Base-by-base conservation (phyloP, 2,888 invertebrate species). In the Galeopsomyia nigrocyanea region DNA sequence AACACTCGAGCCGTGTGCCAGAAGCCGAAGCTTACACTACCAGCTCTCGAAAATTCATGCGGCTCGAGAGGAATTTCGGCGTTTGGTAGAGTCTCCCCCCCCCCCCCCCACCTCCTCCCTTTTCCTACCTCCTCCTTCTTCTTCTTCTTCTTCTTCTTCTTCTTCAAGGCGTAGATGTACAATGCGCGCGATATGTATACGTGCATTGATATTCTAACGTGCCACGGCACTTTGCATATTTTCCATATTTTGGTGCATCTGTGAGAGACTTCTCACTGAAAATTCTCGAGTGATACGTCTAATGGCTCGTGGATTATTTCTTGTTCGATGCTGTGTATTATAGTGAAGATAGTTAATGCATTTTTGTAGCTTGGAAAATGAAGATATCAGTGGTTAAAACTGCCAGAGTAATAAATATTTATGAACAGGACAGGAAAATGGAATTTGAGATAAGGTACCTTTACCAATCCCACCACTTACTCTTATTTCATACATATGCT, bases 11-110 rank as follows among this genome's bases (percentile, higher is more conserved):
- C 39, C 49, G 61, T 57, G 47, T 57, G 58, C 66, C 61, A 65
- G 71, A 68, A 75, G 61, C 65, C 73, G 69, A 76, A 71, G 69
- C 76, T 72, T 75, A 69, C 60, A 75, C 57, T 67, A 31, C 61
- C 39, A 56, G 63, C 31, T 13, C 62, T 26, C 67, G 70, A 66
- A 77, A 72, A 73, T 70, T 63, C 71, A 71, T 72, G 71, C 74
- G 68, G 60, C 21, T 55, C 22, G 55, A 64, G 56, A 39, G 39
- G 60, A 73, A 73, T 60, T 64, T 53, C 26, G 51, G n/a, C 47
- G 63, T 68, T 72, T 58, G 31, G 22, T 46, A 68, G 31, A 62
- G 66, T 50, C 39, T 31, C 49, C 26, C 9, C 17, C 22, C 22
- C 51, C 49, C 10, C 49, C n/a, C 17, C 51, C 51, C n/a, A 10